Evolutionary conservation across 2,797 vertebrate species (phyloP).

Genomic region (Ctenopoma kingsleyae): DNA sequence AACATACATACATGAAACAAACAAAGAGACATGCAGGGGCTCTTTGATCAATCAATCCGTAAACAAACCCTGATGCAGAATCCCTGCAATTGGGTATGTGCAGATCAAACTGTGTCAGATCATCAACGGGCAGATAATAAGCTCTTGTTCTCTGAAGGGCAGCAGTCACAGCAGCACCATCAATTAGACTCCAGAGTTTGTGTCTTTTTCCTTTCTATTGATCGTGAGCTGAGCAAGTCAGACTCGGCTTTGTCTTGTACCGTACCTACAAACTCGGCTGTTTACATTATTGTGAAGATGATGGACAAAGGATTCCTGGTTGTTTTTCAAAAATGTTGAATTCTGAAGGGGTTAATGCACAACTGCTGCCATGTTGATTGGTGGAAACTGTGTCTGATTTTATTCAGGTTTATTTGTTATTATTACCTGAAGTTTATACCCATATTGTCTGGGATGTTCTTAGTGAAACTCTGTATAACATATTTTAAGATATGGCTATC

Average conservation of each 20-base stretch:
- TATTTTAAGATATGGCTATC: slow-evolving; percentile 27
- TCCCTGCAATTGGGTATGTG: slow-evolving; percentile 68
- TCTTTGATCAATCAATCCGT: slow-evolving; percentile 85
- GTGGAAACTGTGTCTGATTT: slow-evolving; percentile 17
- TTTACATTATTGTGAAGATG: slow-evolving; percentile 62
- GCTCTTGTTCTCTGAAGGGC: slow-evolving; percentile 78
- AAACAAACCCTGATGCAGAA: slow-evolving; percentile 81
- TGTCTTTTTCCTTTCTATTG: slow-evolving; percentile 60
- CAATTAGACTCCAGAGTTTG: slow-evolving; percentile 78
- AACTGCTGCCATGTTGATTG: slow-evolving; percentile 46
- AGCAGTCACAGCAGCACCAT: slow-evolving; percentile 79
- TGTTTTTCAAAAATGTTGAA: slow-evolving; percentile 48
- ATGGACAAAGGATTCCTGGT: slow-evolving; percentile 37
- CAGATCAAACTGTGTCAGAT: slow-evolving; percentile 85
- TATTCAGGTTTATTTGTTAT: slow-evolving; percentile 3
- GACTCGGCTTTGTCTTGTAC: slow-evolving; percentile 57
- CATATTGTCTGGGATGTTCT: not conserved
- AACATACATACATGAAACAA: slow-evolving; percentile 79
- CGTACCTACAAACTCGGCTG: slow-evolving; percentile 56
- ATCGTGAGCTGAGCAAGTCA: slow-evolving; percentile 63
- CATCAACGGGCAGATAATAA: slow-evolving; percentile 79
- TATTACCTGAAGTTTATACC: slow-evolving; percentile 23
- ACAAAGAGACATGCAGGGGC: slow-evolving; percentile 72
- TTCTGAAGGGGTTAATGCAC: slow-evolving; percentile 44
- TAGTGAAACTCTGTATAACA: not conserved